These are phyloP conservation scores for Chascanopsetta lugubris DNA, from an alignment of 2,113 vertebrate species.

Conservation along the genomic window DNA sequence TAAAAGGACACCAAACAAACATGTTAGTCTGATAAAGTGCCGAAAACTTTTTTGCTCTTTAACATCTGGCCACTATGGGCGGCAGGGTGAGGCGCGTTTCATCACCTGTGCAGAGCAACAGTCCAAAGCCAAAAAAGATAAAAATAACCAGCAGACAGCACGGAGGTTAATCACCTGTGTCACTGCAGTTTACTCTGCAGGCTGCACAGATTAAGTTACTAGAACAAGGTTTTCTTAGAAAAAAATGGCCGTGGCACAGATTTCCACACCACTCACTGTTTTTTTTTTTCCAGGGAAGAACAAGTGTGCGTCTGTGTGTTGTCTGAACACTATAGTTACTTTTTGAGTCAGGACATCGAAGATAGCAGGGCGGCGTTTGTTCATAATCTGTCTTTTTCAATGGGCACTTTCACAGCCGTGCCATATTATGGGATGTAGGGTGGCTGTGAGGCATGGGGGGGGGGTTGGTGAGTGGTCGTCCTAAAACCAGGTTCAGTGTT, in stretches of 20 bases:
- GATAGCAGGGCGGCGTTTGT: too few relatives aligned
- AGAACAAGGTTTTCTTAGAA: constrained; percentile 74
- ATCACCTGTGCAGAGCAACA: constrained; percentile 35
- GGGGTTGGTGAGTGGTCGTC: too few relatives aligned
- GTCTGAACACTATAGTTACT: background rate
- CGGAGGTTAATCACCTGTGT: constrained; percentile 68
- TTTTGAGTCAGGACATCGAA: too few relatives aligned
- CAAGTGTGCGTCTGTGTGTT: background rate
- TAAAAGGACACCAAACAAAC: background rate
- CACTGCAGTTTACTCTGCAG: constrained; percentile 65
- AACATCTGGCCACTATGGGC: constrained; percentile 6
- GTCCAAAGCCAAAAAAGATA: constrained; percentile 27
- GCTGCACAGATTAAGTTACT: constrained; percentile 58
- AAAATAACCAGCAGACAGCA: constrained; percentile 73
- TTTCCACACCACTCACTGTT: constrained; percentile 30
- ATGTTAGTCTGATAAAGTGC: background rate
- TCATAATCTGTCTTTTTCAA: too few relatives aligned
- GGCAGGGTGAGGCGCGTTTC: constrained; percentile 19
- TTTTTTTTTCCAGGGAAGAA: background rate
- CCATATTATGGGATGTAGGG: too few relatives aligned
- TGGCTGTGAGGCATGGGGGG: too few relatives aligned
- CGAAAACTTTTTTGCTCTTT: background rate
- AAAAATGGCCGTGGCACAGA: constrained; percentile 48
- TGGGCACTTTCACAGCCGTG: too few relatives aligned
- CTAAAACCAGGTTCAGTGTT: too few relatives aligned